Evolutionary conservation across 2,797 vertebrate genomes (phyloP), one percentile per base, ranked within the genome.

Genomic region (Lepus townsendii): DNA sequence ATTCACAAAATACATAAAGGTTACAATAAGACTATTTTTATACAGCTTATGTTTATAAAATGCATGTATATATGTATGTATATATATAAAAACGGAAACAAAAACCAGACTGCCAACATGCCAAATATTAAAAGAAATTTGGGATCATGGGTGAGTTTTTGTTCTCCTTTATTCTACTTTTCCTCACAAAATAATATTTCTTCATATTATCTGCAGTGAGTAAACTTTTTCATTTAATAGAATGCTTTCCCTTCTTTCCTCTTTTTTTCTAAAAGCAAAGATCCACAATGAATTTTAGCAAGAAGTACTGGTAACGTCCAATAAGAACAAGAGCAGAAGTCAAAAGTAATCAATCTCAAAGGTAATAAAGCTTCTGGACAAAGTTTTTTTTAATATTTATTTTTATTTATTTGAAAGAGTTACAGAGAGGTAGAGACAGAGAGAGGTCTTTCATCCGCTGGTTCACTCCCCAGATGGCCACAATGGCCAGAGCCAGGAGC

Each of bases 101-200:
- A 86, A 96, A 96, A 63, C 1, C 11, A 73, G 14, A 73, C 26
- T 83, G 60, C 76, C 94, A 95, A 76, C 8, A 78, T 73, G 69
- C 6, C 20, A 92, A 86, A 63, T 69, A 89, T 73, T 65, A 82
- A 65, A 32, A 95, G 16, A 93, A 12, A 66, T 82, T 26, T 47
- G 16, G 27, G 22, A 35, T 68, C 60, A 57, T 2, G 16, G 12
- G 2, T 42, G 24, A 63, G 14, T 38, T 80, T 93, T 86, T 30
- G 6, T 88, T 76, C 79, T 62, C n/a, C 82, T 90, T 95, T 35
- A 88, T 27, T 62, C 7, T 9, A 54, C 27, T 82, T 82, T 75
- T 76, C 30, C 42, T 72, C 17, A 27, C 47, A 65, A 95, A 93
- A 42, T 32, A 85, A 27, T 50, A 88, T 52, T 86, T 90, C n/a